These are phyloP conservation scores for Chamaetylas fuelleborni DNA, from an alignment of 2,113 vertebrate species.

Conservation along the genomic window DNA sequence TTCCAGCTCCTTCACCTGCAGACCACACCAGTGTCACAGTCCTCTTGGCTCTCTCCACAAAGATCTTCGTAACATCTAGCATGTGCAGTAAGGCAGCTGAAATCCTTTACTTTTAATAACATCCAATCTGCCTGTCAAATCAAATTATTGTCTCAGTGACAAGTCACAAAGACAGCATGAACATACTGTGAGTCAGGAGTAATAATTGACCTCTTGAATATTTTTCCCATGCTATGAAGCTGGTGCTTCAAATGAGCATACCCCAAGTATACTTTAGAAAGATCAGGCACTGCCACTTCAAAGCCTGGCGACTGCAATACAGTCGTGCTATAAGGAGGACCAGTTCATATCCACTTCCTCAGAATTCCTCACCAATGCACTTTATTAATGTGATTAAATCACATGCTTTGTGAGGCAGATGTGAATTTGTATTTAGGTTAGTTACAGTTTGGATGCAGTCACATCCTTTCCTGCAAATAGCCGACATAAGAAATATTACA, in stretches of 20 bases:
- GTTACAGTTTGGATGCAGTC: background rate
- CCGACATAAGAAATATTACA: background rate
- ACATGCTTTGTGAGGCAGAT: background rate
- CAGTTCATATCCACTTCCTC: background rate
- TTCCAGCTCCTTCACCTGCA: slow-evolving; percentile 27
- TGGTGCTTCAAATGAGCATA: background rate
- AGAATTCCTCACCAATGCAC: background rate
- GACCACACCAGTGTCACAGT: background rate
- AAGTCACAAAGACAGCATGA: slow-evolving; percentile 47
- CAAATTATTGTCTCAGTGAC: slow-evolving; percentile 45
- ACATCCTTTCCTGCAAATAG: background rate
- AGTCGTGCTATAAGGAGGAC: background rate
- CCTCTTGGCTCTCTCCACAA: background rate
- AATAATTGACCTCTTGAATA: slow-evolving; percentile 34
- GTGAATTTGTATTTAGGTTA: background rate
- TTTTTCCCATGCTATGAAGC: background rate
- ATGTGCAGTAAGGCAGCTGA: background rate
- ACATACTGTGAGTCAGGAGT: background rate
- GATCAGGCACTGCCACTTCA: background rate
- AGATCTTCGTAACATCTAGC: background rate
- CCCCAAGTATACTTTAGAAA: background rate
- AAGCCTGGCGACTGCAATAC: background rate
- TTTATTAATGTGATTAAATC: background rate
- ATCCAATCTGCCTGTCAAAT: slow-evolving; percentile 56
- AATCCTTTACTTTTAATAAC: slow-evolving; percentile 46